Percentiles rank a stretch among this genome's conserved stretches.
Conservation (phyloP, 2,113 vertebrate species). For the Trachemys scripta region DNA sequence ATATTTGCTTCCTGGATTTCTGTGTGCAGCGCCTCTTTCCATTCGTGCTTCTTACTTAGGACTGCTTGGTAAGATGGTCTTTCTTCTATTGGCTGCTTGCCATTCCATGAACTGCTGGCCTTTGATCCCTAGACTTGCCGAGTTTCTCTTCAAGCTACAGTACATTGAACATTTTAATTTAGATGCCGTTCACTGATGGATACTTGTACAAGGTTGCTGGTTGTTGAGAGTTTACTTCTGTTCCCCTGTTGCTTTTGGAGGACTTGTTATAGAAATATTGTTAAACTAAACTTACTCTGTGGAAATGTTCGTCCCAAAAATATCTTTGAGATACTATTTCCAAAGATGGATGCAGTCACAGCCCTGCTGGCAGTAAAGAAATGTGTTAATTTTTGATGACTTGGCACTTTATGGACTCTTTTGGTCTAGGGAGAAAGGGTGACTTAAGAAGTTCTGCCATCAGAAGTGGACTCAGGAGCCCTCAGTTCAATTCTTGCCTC, state of each 20-base stretch:
- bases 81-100: not conserved
- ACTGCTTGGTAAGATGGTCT: not conserved
- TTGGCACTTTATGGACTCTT: not conserved
- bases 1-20: not conserved
- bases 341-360: not conserved
- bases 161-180: constrained; percentile 5
- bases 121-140: constrained; percentile 29
- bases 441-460: not conserved
- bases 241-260: not conserved
- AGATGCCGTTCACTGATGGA: not conserved
- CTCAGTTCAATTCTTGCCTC: not conserved
- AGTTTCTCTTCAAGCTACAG: not conserved
- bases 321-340: not conserved
- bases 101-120: not conserved
- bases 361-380: not conserved
- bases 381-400: not conserved
- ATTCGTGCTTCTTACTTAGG: not conserved
- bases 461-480: not conserved
- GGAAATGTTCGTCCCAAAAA: not conserved
- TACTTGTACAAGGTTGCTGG: not conserved
- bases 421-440: not conserved
- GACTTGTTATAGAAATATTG: not conserved
- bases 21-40: not conserved
- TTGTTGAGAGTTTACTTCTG: not conserved
- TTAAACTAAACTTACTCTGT: not conserved